Evolutionary conservation across 1,140 invertebrate genomes (phyloP), one percentile per base, ranked within the genome.

Genomic region (Aplysia californica): DNA sequence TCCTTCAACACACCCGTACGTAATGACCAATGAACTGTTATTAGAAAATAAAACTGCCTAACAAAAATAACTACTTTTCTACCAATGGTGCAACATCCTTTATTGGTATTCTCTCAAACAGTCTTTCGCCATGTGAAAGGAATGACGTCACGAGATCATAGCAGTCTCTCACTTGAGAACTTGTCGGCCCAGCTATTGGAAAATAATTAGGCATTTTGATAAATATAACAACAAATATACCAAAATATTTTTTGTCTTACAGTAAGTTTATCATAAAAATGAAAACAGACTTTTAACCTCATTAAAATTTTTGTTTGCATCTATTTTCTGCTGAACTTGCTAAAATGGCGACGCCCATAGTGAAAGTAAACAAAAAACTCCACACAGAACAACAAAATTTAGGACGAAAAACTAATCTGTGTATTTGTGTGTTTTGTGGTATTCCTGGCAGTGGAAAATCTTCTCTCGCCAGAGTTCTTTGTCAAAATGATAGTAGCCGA

Each of bases 91-190:
- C 20, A 69, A 69, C 36, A 69, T 21, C 23, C 59, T 31, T 61
- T 23, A 55, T 31, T 15, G n/a, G 26, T 26, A 39, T 31, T 39
- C 29, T 71, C 23, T 58, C 6, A 56, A 71, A 55, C 69, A 55
- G 33, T 35, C 50, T 21, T 23, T 18, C 35, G 67, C 77, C 77
- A 79, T 79, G 77, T 79, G 77, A 79, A 79, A 75, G 77, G 75
- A 39, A 44, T 79, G 77, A 79, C 77, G 77, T 79, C 77, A 79
- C 73, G 23, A 56, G 26, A 70, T 38, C 10, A 33, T 39, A 41
- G 33, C n/a, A 55, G 41, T 59, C 39, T 35, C 35, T 39, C 64
- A 75, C 64, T 10, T 66, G n/a, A 41, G 26, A 18, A 39, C 61
- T 21, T 67, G n/a, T n/a, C n/a, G n/a, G n/a, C n/a, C n/a, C n/a